These are phyloP conservation scores for Aphis craccivora DNA, from an alignment of 1,140 invertebrate genomes.

Conservation along the genomic window DNA sequence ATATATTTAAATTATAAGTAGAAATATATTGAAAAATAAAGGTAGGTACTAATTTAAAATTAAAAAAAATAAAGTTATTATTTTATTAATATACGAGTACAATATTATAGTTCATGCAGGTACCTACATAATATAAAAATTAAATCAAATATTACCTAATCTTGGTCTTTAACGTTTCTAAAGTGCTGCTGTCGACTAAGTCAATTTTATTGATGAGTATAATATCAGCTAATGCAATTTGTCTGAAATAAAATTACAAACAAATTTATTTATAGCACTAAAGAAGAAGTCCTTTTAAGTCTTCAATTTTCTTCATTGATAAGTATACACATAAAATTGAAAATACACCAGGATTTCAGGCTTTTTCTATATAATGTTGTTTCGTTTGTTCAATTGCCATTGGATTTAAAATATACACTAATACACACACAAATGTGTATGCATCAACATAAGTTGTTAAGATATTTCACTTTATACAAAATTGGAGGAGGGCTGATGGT, in stretches of 20 bases:
- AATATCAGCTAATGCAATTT: conserved; percentile 63
- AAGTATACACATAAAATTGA: not conserved
- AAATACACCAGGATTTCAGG: not conserved
- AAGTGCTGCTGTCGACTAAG: conserved; percentile 55
- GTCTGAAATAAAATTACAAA: conserved; percentile 60
- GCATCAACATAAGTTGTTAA: conserved; percentile 43
- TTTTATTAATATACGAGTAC: not conserved
- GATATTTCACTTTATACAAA: conserved; percentile 29
- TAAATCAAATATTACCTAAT: conserved; percentile 59
- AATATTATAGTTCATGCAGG: too few species aligned
- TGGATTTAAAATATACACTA: conserved; percentile 2
- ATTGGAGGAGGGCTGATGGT: conserved; percentile 29
- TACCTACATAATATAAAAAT: too few species aligned
- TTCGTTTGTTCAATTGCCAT: conserved; percentile 24
- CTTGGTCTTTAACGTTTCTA: conserved; percentile 44
- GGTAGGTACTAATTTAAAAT: not conserved
- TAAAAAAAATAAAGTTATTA: not conserved
- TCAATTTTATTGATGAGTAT: conserved; percentile 63
- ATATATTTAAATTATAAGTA: not conserved
- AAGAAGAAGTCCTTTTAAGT: not conserved
- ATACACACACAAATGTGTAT: not conserved
- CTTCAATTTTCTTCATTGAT: not conserved
- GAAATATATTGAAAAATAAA: not conserved
- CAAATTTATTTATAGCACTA: not conserved
- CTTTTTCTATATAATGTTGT: not conserved